Conservation (phyloP, 1,140 invertebrate genomes). For the Ceratosolen fusciceps region DNA sequence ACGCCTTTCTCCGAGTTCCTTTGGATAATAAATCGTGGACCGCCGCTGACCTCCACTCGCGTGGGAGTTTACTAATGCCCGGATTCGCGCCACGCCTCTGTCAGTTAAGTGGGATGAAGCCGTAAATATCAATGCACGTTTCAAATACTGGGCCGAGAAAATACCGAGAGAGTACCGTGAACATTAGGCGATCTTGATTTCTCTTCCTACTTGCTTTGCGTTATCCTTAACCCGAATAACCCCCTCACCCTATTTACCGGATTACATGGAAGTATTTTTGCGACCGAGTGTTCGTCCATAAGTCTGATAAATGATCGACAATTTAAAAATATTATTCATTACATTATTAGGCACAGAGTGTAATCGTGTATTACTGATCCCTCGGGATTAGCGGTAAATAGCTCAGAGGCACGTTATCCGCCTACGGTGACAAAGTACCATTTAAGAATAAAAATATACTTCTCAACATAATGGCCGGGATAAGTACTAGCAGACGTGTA, state of each 20-base stretch:
- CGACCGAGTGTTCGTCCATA: no score
- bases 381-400: no score
- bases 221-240: no score
- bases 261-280: no score
- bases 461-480: not conserved
- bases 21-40: not conserved
- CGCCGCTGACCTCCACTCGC: not conserved
- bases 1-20: not conserved
- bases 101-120: slow-evolving; percentile 41
- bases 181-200: not conserved
- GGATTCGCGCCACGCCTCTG: slow-evolving; percentile 48
- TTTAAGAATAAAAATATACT: no score
- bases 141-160: not conserved
- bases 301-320: no score
- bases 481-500: not conserved
- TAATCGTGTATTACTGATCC: no score
- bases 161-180: not conserved
- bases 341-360: no score
- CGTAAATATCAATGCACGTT: slow-evolving; percentile 23
- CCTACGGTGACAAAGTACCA: no score
- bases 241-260: no score
- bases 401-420: no score
- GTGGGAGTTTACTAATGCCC: slow-evolving; percentile 46
- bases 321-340: no score
- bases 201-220: not conserved